A percentile compares a stretch with the other conserved stretches of the same genome.
phyloP scores from a whole-genome alignment of 2,113 vertebrate species.

The Cariama cristata region DNA sequence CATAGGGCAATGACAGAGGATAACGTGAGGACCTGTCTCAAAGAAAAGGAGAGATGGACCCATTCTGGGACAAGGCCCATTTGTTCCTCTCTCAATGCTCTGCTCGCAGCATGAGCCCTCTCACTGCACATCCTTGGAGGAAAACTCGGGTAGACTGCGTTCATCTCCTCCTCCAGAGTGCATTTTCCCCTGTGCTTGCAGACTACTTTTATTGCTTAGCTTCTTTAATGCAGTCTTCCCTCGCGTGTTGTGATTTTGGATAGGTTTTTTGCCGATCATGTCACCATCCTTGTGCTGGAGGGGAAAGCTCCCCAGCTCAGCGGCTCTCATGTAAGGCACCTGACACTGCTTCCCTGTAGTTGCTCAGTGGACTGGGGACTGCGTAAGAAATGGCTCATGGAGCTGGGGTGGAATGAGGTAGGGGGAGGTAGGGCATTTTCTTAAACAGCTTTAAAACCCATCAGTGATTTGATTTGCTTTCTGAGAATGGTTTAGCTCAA shows the following conservation, averaged over 20 bases:
- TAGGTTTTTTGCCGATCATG: background rate
- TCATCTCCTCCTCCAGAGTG: background rate
- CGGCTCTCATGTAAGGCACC: rapidly evolving
- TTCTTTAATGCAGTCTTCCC: background rate
- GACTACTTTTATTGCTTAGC: background rate
- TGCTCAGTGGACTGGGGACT: background rate
- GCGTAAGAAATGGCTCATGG: background rate
- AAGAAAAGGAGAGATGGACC: background rate
- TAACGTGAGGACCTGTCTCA: background rate
- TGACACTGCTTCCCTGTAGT: background rate
- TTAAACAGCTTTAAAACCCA: constrained; percentile 62
- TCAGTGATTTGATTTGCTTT: constrained; percentile 73
- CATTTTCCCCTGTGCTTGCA: background rate
- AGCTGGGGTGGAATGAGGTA: background rate
- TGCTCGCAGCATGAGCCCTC: too few relatives aligned
- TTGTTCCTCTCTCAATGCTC: background rate
- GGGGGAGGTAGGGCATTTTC: background rate
- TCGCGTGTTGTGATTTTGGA: background rate
- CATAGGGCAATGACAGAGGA: rapidly evolving
- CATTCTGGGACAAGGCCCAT: background rate
- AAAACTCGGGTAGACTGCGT: rapidly evolving
- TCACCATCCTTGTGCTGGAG: background rate
- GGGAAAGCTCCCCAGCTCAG: background rate
- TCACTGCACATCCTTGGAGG: background rate
- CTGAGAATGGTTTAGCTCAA: constrained; percentile 68